phyloP scores from a whole-genome alignment of 2,113 vertebrate genomes.

The Eurypyga helias region DNA sequence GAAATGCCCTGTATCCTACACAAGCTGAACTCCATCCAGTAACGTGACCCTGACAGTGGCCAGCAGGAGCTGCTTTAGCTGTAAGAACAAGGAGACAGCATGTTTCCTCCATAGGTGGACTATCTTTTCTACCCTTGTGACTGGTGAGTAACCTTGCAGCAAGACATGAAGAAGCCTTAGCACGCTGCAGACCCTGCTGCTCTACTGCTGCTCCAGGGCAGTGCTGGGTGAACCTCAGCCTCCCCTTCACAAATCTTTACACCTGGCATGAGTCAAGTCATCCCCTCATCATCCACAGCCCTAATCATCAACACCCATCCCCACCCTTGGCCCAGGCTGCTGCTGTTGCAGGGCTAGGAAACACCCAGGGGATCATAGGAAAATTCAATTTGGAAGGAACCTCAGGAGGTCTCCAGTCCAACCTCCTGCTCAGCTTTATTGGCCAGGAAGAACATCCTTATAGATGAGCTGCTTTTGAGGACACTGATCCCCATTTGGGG shows the following conservation, averaged over 20 bases:
- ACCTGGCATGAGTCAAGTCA: background rate
- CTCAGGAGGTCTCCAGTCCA: background rate
- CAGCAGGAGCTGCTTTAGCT: background rate
- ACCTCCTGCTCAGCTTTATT: background rate
- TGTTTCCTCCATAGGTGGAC: background rate
- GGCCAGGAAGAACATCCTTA: background rate
- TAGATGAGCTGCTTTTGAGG: background rate
- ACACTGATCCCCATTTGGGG: background rate
- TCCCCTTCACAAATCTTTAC: background rate
- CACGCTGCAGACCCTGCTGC: background rate
- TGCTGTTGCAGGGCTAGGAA: background rate
- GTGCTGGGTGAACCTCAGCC: background rate
- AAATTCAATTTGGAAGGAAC: background rate
- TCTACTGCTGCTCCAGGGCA: background rate
- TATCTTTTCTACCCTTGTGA: background rate
- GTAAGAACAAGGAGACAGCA: background rate
- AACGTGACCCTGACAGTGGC: background rate
- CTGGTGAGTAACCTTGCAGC: background rate
- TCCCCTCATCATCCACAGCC: background rate
- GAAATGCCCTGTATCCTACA: background rate
- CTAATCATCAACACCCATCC: too few species aligned
- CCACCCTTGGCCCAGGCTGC: background rate
- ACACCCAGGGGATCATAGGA: accelerated
- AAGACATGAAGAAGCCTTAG: background rate
- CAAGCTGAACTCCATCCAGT: background rate